A percentile compares a stretch with the other conserved stretches of the same genome.
Evolutionary conservation across 2,797 vertebrate species (phyloP).

Genomic region (Knipowitschia caucasica): DNA sequence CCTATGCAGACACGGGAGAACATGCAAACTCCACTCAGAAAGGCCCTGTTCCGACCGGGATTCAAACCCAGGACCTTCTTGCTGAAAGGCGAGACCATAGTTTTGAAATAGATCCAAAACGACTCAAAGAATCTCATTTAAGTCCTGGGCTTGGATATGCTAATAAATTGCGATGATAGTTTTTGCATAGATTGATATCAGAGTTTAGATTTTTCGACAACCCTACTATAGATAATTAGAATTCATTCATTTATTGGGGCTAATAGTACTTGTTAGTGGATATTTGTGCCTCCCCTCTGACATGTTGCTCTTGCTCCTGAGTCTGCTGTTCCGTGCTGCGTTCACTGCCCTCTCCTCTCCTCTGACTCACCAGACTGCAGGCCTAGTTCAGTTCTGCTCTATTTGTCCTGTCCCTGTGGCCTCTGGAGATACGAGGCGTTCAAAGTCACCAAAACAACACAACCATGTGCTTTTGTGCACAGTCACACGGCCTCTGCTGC

Average conservation of each 20-base stretch:
- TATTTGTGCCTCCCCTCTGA: neutral
- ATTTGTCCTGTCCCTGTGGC: slow-evolving; percentile 53
- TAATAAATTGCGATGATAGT: too few relatives aligned
- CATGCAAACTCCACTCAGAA: too few relatives aligned
- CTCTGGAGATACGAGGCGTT: slow-evolving; percentile 23
- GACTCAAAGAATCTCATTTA: too few relatives aligned
- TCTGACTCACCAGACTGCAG: slow-evolving; percentile 51
- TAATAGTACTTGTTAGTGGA: neutral
- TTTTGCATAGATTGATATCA: too few relatives aligned
- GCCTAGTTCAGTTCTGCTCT: slow-evolving; percentile 60
- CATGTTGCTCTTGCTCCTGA: slow-evolving; percentile 6
- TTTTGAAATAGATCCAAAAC: too few relatives aligned
- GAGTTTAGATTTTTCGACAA: too few relatives aligned
- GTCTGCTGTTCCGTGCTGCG: slow-evolving; percentile 11
- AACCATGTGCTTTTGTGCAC: slow-evolving; percentile 5
- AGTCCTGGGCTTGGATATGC: too few relatives aligned
- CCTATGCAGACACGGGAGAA: too few relatives aligned
- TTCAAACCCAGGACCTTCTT: too few relatives aligned
- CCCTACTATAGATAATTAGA: too few relatives aligned
- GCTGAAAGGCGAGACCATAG: too few relatives aligned
- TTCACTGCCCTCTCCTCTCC: slow-evolving; percentile 34
- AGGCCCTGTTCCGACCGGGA: too few relatives aligned
- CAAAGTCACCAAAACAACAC: slow-evolving; percentile 16
- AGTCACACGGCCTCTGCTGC: neutral
- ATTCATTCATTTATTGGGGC: neutral